Conservation (phyloP, 2,888 invertebrate species). For the Empis livida region DNA sequence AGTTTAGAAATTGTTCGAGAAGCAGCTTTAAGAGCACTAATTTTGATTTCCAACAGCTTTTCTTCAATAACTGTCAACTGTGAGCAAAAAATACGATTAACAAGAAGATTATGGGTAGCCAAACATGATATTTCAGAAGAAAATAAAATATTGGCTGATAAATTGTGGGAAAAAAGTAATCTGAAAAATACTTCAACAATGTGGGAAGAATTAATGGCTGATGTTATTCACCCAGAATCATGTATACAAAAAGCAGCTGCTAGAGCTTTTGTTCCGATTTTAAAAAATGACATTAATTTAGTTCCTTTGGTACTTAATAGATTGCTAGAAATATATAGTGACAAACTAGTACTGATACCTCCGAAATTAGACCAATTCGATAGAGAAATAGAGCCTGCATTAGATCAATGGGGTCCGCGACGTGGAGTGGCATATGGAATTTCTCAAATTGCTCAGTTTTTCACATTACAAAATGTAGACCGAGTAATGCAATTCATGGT, state of each 20-base stretch:
- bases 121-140: constrained; percentile 67
- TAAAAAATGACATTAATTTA: constrained; percentile 41
- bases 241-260: constrained; percentile 76
- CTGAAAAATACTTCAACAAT: constrained; percentile 38
- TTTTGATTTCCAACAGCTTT: not conserved
- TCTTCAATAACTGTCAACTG: too few relatives aligned
- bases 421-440: constrained; percentile 79
- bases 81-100: constrained; percentile 14
- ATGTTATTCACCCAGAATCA: constrained; percentile 68
- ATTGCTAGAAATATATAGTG: constrained; percentile 60
- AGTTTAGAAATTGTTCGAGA: constrained; percentile 60
- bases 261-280: constrained; percentile 57
- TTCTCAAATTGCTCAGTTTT: constrained; percentile 56
- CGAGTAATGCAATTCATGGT: constrained; percentile 77
- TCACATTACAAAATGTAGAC: constrained; percentile 46
- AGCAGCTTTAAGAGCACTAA: constrained; percentile 54
- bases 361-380: constrained; percentile 85
- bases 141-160: constrained; percentile 50
- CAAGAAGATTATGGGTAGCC: constrained; percentile 69
- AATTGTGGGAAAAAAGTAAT: constrained; percentile 47
- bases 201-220: constrained; percentile 41
- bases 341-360: constrained; percentile 68
- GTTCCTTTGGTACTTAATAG: constrained; percentile 46
- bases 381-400: constrained; percentile 64
- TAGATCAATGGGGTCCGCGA: constrained; percentile 85